These are phyloP conservation scores for Odobenus rosmarus DNA, from an alignment of 2,113 vertebrate species.

Conservation along the genomic window DNA sequence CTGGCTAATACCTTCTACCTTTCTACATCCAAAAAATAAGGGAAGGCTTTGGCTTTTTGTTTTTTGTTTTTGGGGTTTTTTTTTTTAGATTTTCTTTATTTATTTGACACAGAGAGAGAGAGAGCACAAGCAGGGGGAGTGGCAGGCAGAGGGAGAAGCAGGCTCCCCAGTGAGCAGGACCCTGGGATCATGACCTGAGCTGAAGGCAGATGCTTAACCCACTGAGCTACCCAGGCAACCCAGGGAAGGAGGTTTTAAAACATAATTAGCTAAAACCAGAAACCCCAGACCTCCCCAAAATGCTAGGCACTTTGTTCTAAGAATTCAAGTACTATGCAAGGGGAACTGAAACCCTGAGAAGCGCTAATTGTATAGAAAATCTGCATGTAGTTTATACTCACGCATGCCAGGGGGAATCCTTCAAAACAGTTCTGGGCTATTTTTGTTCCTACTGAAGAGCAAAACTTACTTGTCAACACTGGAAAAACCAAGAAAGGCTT, in stretches of 20 bases:
- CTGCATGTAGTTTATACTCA: not conserved
- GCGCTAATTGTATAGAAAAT: conserved; percentile 5
- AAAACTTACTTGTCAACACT: conserved; percentile 15
- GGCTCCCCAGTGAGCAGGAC: not conserved
- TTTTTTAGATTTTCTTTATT: not conserved
- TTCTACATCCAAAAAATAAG: not conserved
- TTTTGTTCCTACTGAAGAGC: not conserved
- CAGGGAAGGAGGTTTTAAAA: not conserved
- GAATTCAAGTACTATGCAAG: conserved; percentile 9
- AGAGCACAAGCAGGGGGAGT: not conserved
- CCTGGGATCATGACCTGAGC: not conserved
- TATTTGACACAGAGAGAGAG: not conserved
- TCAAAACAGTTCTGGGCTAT: not conserved
- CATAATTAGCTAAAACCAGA: not conserved
- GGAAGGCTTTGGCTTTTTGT: not conserved
- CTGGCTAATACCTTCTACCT: not conserved
- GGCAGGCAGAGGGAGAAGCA: not conserved
- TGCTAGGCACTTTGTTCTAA: conserved; percentile 6
- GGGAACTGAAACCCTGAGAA: conserved; percentile 8
- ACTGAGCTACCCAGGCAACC: not conserved
- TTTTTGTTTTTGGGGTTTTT: too few species aligned
- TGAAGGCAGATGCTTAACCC: not conserved
- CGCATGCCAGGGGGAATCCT: not conserved
- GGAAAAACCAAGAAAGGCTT: not conserved
- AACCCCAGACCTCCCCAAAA: not conserved